Evolutionary conservation across 1,140 invertebrate species (phyloP).

Genomic region (Pseudomyrmex sp.): DNA sequence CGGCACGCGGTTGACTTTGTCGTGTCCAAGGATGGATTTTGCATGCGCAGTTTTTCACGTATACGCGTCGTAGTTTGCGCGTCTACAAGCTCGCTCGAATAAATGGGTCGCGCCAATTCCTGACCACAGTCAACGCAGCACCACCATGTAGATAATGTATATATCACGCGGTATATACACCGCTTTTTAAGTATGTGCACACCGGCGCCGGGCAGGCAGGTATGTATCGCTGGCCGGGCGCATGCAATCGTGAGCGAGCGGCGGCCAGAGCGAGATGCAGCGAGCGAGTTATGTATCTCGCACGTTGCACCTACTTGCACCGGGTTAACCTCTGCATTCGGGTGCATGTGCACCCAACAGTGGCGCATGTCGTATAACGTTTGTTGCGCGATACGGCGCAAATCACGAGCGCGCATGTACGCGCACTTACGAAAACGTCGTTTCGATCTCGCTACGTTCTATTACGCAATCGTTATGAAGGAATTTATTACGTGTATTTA

Average conservation of each 20-base stretch:
- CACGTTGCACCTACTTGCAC: conserved; percentile 55
- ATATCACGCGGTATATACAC: conserved; percentile 6
- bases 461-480: too few relatives aligned
- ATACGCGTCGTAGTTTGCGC: conserved; percentile 4
- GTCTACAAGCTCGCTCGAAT: conserved; percentile 47
- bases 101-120: conserved; percentile 71
- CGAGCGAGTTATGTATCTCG: conserved; percentile 37
- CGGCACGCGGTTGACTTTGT: neutral
- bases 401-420: conserved; percentile 7
- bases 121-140: conserved; percentile 72
- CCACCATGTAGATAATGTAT: conserved; percentile 35
- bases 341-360: conserved; percentile 57
- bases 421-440: conserved; percentile 1
- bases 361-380: neutral
- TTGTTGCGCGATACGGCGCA: conserved; percentile 11
- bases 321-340: conserved; percentile 56
- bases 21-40: neutral
- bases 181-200: conserved; percentile 51
- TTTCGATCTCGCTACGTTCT: neutral
- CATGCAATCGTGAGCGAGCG: conserved; percentile 10
- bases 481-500: too few relatives aligned
- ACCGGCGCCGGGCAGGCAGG: neutral
- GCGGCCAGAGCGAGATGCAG: conserved; percentile 16
- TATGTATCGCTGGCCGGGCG: conserved; percentile 22
- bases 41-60: conserved; percentile 36